These are phyloP conservation scores for Mayetiola destructor DNA, from an alignment of 2,888 invertebrate species.

Conservation along the genomic window DNA sequence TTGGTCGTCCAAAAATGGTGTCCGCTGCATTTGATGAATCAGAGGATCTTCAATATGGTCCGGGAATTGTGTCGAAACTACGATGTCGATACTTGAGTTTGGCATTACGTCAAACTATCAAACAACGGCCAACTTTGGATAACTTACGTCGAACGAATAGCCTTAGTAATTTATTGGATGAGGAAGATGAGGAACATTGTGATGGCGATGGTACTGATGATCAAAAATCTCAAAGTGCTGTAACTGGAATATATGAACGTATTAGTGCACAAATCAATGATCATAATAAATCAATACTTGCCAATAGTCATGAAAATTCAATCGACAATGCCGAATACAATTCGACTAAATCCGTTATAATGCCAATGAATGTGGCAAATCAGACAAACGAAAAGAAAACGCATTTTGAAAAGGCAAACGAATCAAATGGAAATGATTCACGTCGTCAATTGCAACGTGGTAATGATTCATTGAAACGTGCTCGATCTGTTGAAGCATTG, in stretches of 20 bases:
- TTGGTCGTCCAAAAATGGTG: constrained; percentile 35
- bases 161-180: constrained; percentile 70
- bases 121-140: constrained; percentile 50
- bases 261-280: not conserved
- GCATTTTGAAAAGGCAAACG: not conserved
- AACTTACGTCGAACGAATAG: constrained; percentile 64
- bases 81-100: constrained; percentile 76
- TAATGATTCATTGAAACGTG: constrained; percentile 59
- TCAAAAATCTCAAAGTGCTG: constrained; percentile 17
- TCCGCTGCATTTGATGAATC: constrained; percentile 35
- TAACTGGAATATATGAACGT: too few relatives aligned
- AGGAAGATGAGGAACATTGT: constrained; percentile 35
- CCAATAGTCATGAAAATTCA: not conserved
- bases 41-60: constrained; percentile 79
- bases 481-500: constrained; percentile 73
- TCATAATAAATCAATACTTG: not conserved
- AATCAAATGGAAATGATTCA: not conserved
- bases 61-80: constrained; percentile 78
- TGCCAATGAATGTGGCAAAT: not conserved
- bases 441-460: constrained; percentile 39
- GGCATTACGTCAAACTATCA: constrained; percentile 57
- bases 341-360: too few relatives aligned
- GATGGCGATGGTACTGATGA: constrained; percentile 26
- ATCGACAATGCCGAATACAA: not conserved
- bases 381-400: constrained; percentile 1